Base-by-base conservation (phyloP, 2,797 vertebrate species). In the Clarias pachynema region DNA sequence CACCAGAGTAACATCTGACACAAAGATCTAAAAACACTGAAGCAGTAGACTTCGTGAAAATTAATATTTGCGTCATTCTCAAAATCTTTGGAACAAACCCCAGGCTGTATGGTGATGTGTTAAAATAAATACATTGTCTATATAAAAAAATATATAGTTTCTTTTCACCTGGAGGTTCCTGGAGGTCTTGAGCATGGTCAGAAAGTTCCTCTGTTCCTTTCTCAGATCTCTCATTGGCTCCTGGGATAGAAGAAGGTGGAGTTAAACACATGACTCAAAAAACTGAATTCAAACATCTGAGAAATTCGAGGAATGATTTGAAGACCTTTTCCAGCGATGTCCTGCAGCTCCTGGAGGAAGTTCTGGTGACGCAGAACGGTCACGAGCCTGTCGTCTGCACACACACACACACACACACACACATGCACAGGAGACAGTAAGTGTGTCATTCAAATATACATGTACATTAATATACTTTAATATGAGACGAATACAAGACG, bases 311-410 rank as follows among this genome's bases (percentile, higher is more conserved):
- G 29, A 6, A 29, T 31, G 65, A 68, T 6, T 68, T 22, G 7
- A 69, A 6, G 95, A 99, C 98, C 98, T 95, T 96, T 94, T 80
- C 93, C 89, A 24, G 97, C 97, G 6, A 99, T 95, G 87, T 97
- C 96, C 91, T 97, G 97, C 89, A 99, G 95, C 91, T 98, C 97
- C 88, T 95, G 96, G 89, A 99, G 91, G 84, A 99, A 95, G 89
- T 97, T 97, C 83, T 94, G 96, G 88, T 97, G 98, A 57, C 97
- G 96, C 78, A 99, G 96, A 87, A 99, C 95, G 26, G 96, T 95
- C 89, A 97, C 95, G 68, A 99, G 96, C 85, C 97, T 94, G 89
- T 98, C 96, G 90, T 99, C 98, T 99, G 95, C 62, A 94, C 91
- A 81, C 72, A 89, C 68, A 84, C 37, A 84, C 69, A 56, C 57